Evolutionary conservation across 2,113 vertebrate genomes (phyloP).

Genomic region (Scytalopus superciliaris): DNA sequence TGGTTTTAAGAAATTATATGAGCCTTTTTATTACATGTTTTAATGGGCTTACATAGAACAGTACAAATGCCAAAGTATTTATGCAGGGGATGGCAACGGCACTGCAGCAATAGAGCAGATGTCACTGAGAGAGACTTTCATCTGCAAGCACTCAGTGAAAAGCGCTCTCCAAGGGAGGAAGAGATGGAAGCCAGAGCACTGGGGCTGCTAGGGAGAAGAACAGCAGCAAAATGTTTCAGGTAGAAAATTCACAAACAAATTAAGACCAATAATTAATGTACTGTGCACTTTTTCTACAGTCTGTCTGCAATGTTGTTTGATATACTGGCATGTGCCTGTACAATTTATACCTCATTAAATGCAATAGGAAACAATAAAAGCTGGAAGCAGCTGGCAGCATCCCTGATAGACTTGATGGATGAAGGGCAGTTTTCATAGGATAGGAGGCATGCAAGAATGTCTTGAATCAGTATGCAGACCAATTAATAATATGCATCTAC

Average conservation of each 20-base stretch:
- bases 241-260: background rate
- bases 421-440: background rate
- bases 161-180: background rate
- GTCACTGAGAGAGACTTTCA: background rate
- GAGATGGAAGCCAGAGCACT: background rate
- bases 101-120: background rate
- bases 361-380: background rate
- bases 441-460: background rate
- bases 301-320: background rate
- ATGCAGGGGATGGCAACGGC: background rate
- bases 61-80: background rate
- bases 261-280: background rate
- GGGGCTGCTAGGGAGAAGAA: background rate
- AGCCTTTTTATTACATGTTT: conserved; percentile 5
- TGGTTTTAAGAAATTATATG: conserved; percentile 1
- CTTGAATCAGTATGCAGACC: background rate
- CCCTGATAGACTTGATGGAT: background rate
- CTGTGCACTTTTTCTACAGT: background rate
- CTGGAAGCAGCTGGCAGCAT: background rate
- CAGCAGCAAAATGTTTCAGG: background rate
- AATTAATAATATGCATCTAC: background rate
- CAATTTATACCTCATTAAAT: background rate
- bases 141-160: background rate
- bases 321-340: background rate
- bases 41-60: conserved; percentile 22